phyloP scores from a whole-genome alignment of 2,888 invertebrate species.

The Charanyca ferruginea region DNA sequence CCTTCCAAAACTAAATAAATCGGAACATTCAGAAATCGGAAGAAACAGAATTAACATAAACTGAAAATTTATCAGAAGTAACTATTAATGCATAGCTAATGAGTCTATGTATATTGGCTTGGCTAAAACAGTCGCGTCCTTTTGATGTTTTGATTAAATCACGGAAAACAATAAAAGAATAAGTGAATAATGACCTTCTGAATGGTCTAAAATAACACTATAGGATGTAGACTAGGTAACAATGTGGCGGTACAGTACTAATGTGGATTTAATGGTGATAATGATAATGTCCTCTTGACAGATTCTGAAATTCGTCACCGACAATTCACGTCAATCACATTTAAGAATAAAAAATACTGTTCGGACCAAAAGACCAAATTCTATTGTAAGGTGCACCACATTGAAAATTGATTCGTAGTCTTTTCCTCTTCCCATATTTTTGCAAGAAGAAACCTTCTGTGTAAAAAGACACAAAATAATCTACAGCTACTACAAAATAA shows the following conservation, averaged over 20 bases:
- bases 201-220: slow-evolving; percentile 25
- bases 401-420: too few relatives aligned
- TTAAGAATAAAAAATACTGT: background rate
- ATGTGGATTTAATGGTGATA: slow-evolving; percentile 20
- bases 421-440: too few relatives aligned
- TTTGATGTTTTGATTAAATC: slow-evolving; percentile 27
- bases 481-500: too few relatives aligned
- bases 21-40: background rate
- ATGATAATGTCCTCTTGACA: background rate
- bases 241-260: background rate
- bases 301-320: background rate
- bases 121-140: background rate
- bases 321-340: too few relatives aligned
- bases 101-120: slow-evolving; percentile 7
- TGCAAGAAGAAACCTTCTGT: too few relatives aligned
- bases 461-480: too few relatives aligned
- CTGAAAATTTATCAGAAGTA: background rate
- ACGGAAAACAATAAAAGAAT: slow-evolving; percentile 38
- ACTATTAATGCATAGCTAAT: slow-evolving; percentile 3
- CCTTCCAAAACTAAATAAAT: background rate
- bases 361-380: background rate
- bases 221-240: slow-evolving; percentile 6
- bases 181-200: slow-evolving; percentile 37
- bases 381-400: too few relatives aligned
- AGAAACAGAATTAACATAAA: too few relatives aligned